Base-by-base conservation (phyloP, 2,888 invertebrate species). In the Lucinisca nassula region DNA sequence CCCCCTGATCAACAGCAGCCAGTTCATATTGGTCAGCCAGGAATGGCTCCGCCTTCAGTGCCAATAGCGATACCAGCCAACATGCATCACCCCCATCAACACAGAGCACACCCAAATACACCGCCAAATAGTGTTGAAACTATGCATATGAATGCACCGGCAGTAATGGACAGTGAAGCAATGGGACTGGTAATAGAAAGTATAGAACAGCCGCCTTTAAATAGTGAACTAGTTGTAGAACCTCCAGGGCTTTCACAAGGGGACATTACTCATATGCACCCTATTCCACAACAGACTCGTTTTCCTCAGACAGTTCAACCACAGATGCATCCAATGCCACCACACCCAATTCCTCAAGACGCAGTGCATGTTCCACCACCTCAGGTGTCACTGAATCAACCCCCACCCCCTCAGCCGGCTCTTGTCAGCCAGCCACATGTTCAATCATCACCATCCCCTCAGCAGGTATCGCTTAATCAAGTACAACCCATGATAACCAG, bases 161-260 rank as follows among this genome's bases (percentile, higher is more conserved):
- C 49, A 10, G 45, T 49, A 8, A 49, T 74, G 27, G 74, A 74
- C 45, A 30, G 27, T 40, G 74, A 74, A 14, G 74, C 74, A 6
- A 74, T 74, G 74, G 74, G 74, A 27, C 74, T 74, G 6, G 74
- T 74, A 12, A 49, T 74, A 21, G 74, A 74, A 6, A 74, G 74
- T 74, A 74, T 74, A 74, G 74, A 74, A 30, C 67, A 67, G 67
- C 67, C 67, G 0, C 67, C 67, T 17, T 67, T 67, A 67, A 67
- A 67, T 67, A 67, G 67, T 67, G 67, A 67, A 67, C 10, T 61
- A 61, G 35, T 67, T 10, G 67, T 67, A 67, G 67, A 67, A 35
- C 32, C 67, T 14, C 67, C 32, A 67, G 67, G 67, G 32, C 67
- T 67, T 67, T 67, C 67, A 67, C 67, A 67, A 67, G 67, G 67